Percentiles rank a stretch among this genome's conserved stretches.
phyloP scores from a whole-genome alignment of 1,140 invertebrate genomes.

The Drosophila simulans region DNA sequence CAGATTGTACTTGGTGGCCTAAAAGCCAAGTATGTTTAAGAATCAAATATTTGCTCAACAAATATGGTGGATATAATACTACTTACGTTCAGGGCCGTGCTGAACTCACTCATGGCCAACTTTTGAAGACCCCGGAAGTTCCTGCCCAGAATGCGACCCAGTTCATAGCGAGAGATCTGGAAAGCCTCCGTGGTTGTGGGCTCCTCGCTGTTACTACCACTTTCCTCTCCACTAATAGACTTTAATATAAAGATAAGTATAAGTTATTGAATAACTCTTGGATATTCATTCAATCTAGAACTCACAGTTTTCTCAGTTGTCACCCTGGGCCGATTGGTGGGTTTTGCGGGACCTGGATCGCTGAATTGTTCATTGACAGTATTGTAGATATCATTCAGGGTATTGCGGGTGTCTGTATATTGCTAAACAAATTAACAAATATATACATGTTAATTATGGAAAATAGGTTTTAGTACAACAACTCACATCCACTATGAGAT shows the following conservation, averaged over 20 bases:
- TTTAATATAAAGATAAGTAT: not conserved
- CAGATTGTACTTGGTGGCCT: conserved; percentile 78
- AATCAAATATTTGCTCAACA: not conserved
- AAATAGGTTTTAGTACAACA: not conserved
- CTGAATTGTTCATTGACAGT: conserved; percentile 76
- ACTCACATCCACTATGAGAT: conserved; percentile 78
- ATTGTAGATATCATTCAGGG: conserved; percentile 73
- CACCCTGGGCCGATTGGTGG: conserved; percentile 48
- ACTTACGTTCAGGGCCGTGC: conserved; percentile 72
- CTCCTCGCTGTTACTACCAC: conserved; percentile 30
- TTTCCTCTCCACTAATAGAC: conserved; percentile 43
- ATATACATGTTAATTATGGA: not conserved
- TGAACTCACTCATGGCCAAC: conserved; percentile 70
- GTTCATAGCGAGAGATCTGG: conserved; percentile 79
- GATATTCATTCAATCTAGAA: not conserved
- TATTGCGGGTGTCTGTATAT: conserved; percentile 77
- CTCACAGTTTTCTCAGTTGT: conserved; percentile 69
- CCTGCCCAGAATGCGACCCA: conserved; percentile 77
- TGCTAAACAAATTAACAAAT: conserved; percentile 49
- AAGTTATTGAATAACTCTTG: no score
- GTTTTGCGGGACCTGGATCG: conserved; percentile 68
- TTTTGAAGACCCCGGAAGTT: conserved; percentile 80
- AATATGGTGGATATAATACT: no score
- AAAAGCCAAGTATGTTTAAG: not conserved
- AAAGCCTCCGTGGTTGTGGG: conserved; percentile 70